A percentile compares a stretch with the other conserved stretches of the same genome.
Evolutionary conservation across 2,113 vertebrate genomes (phyloP).

Genomic region (Amblyornis subalaris): DNA sequence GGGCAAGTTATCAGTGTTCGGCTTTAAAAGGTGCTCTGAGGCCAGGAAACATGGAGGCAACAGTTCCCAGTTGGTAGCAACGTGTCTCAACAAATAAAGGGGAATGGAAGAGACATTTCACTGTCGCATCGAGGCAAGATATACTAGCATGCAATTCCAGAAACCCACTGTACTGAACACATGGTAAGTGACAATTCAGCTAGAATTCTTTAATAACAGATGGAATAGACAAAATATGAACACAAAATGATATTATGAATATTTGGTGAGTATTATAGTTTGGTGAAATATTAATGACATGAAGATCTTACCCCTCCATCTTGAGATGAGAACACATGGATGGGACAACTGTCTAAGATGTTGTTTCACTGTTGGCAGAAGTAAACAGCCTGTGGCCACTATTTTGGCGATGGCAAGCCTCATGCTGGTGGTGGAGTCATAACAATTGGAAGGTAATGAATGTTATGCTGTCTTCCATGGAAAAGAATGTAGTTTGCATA

Average conservation of each 20-base stretch:
- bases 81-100: fast-evolving
- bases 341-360: neutral
- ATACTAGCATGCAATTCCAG: neutral
- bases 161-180: fast-evolving
- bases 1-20: fast-evolving
- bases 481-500: neutral
- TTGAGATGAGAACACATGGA: neutral
- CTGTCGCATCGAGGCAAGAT: neutral
- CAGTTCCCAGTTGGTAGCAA: neutral
- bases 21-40: neutral
- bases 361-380: neutral
- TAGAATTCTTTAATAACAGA: neutral
- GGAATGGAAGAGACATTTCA: neutral
- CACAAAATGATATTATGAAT: neutral
- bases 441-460: neutral
- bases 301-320: neutral
- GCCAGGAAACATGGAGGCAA: neutral
- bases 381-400: neutral
- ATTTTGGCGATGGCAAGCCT: neutral
- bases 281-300: neutral
- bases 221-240: neutral
- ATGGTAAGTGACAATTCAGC: neutral
- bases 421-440: fast-evolving
- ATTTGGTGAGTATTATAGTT: neutral
- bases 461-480: neutral